Base-by-base conservation (phyloP, 2,888 invertebrate genomes). In the Andrena dorsata region DNA sequence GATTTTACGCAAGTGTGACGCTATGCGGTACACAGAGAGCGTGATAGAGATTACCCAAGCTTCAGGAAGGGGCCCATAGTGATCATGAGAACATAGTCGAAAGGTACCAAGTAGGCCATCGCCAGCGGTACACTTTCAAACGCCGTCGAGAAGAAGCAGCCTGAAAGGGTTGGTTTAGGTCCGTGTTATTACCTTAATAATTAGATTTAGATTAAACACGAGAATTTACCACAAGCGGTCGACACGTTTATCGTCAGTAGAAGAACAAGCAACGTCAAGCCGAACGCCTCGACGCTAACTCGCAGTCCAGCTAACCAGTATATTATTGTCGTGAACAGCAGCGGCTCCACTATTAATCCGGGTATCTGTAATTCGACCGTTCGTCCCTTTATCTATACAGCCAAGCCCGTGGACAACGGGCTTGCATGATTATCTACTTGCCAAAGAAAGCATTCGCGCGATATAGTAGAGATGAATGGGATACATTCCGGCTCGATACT, bases 231-330 rank as follows among this genome's bases (percentile, higher is more conserved):
- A 92, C 98, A 98, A 41, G 98, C 97, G 53, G 97, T 96, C n/a
- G 98, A 97, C 6, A 97, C 97, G 92, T 98, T 98, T 94, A 98
- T 96, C 63, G 98, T 97, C 86, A 98, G 93, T 82, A 97, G 95
- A n/a, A 97, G 95, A 26, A 97, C 94, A 80, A 97, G 93, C 35
- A 96, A 94, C 0, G 97, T 97, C 90, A 96, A 95, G 1, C 95
- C 93, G 91, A 97, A 97, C 8, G 97, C 97, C 91, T 96, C 96
- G 13, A 95, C 83, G 0, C 96, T 96, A 66, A 95, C 93, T 66
- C 97, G 94, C 8, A 98, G 94, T n/a, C 98, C 98, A 6, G 97
- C 96, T 89, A 98, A 95, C 97, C 97, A 98, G 94, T 99, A 99
- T 76, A 97, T 96, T 88, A 98, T 96, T 63, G 96, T 93, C 0